Evolutionary conservation across 2,113 vertebrate genomes (phyloP).

Genomic region (Apus apus): DNA sequence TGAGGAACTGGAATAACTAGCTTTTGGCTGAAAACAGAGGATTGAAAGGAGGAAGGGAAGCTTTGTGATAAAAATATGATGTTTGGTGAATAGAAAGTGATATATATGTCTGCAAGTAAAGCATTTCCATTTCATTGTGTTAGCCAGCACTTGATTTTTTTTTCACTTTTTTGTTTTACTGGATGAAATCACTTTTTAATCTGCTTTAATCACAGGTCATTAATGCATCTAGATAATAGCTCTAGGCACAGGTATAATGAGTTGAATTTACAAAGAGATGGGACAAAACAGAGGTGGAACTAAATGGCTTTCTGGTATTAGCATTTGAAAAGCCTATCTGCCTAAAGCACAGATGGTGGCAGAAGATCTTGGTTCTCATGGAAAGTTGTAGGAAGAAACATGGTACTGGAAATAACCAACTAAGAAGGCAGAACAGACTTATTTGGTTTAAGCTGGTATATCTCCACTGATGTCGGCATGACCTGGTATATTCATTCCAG

Average conservation of each 20-base stretch:
- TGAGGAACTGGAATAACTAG: not conserved
- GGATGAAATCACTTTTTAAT: not conserved
- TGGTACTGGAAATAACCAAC: not conserved
- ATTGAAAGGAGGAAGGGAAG: not conserved
- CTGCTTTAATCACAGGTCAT: conserved; percentile 17
- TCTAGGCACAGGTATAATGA: not conserved
- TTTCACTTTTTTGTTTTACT: not conserved
- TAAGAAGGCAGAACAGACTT: not conserved
- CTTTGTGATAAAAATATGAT: not conserved
- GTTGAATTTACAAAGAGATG: conserved; percentile 2
- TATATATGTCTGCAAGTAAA: not conserved
- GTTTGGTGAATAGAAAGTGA: not conserved
- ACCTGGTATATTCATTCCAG: not conserved
- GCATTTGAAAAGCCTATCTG: not conserved
- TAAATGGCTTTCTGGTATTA: not conserved
- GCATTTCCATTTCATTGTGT: not conserved
- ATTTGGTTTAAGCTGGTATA: not conserved
- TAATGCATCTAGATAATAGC: conserved; percentile 15
- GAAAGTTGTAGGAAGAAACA: not conserved
- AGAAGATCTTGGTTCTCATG: not conserved
- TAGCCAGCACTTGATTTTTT: not conserved
- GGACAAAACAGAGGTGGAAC: not conserved
- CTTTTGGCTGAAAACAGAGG: not conserved
- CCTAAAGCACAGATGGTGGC: not conserved
- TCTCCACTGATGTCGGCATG: not conserved